Conservation (phyloP, 2,113 vertebrate species). For the Edolisoma coerulescens region DNA sequence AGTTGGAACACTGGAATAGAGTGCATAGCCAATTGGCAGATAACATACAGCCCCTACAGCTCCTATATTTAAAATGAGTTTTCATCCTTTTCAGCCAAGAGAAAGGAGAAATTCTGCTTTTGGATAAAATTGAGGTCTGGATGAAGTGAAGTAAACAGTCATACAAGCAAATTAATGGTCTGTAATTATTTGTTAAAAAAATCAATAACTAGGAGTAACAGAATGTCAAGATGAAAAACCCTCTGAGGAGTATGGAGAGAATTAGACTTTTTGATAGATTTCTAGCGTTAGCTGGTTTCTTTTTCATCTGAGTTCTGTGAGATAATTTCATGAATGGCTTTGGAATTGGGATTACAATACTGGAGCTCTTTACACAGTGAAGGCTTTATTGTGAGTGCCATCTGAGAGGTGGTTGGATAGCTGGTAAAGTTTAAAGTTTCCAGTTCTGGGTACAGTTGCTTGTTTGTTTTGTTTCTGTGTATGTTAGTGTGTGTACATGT, state of each 20-base stretch:
- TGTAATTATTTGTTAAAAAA: neutral
- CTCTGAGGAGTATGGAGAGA: neutral
- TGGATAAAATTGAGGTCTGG: neutral
- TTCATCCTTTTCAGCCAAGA: neutral
- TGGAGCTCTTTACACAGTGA: neutral
- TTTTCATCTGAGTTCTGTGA: neutral
- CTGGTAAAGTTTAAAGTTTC: neutral
- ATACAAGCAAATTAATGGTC: neutral
- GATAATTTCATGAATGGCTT: neutral
- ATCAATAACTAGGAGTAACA: neutral
- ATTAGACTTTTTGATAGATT: neutral
- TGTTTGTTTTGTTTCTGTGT: neutral
- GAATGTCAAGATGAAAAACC: neutral
- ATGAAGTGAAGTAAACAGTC: neutral
- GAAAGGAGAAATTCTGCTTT: neutral
- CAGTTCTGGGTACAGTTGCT: neutral
- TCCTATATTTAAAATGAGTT: neutral
- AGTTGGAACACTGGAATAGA: neutral
- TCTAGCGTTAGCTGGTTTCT: neutral
- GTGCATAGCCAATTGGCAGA: neutral
- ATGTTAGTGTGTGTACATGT: neutral
- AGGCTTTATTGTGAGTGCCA: neutral
- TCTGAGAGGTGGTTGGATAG: neutral
- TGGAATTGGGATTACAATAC: neutral
- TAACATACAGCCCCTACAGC: neutral